Conservation (phyloP, 2,113 vertebrate species). For the Trochalopteron elliotii region DNA sequence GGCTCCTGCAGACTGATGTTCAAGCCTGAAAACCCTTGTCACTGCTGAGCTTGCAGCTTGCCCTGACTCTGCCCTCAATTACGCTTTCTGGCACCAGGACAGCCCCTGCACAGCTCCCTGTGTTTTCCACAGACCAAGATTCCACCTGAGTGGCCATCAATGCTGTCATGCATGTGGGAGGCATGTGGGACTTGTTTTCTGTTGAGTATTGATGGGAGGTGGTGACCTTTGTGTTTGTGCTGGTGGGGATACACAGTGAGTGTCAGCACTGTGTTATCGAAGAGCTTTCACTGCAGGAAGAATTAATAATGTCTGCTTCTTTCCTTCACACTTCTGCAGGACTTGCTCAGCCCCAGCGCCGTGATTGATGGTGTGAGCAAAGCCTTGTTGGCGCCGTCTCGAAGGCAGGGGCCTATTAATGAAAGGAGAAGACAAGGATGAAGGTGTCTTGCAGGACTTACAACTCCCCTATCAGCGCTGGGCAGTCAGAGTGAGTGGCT, state of each 20-base stretch:
- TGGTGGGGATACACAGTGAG: background rate
- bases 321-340: conserved; percentile 30
- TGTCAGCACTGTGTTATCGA: background rate
- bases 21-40: background rate
- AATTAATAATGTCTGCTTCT: conserved; percentile 24
- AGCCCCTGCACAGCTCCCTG: background rate
- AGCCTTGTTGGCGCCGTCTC: conserved; percentile 60
- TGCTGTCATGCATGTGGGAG: background rate
- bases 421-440: conserved; percentile 27
- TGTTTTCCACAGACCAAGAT: background rate
- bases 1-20: background rate
- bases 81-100: background rate
- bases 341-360: background rate
- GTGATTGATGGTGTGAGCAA: conserved; percentile 65
- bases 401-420: conserved; percentile 11
- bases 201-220: background rate
- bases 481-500: conserved; percentile 37
- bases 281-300: conserved; percentile 24
- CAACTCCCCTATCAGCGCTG: conserved; percentile 12
- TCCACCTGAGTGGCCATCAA: background rate
- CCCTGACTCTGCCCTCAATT: background rate
- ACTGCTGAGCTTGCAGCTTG: background rate
- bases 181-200: background rate
- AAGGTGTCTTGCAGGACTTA: conserved; percentile 42
- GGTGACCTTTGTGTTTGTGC: background rate